Conservation (phyloP, 2,113 vertebrate genomes). For the Chloebia gouldiae region DNA sequence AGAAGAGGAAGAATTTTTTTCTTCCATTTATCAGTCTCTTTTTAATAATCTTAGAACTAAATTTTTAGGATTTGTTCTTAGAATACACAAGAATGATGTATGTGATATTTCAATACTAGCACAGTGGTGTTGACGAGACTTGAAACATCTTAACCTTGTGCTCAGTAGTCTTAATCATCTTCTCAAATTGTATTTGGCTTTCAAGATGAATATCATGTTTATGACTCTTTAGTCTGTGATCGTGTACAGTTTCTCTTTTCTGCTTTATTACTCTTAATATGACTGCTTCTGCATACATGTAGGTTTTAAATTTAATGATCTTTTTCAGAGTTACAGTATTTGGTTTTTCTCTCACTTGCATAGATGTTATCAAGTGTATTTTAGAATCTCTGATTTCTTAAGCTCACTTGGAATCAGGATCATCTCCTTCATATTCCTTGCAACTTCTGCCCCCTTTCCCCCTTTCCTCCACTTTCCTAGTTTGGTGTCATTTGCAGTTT, state of each 20-base stretch:
- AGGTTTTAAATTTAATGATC: not conserved
- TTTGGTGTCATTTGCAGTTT: not conserved
- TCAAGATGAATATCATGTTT: not conserved
- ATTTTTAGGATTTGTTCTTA: not conserved
- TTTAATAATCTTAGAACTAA: not conserved
- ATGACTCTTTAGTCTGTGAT: not conserved
- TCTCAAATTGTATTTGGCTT: not conserved
- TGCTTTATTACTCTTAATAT: not conserved
- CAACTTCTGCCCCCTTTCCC: accelerated
- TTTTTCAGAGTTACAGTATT: not conserved
- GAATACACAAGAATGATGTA: not conserved
- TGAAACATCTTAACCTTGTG: not conserved
- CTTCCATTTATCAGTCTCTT: not conserved
- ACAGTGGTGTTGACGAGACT: not conserved
- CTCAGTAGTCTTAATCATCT: not conserved
- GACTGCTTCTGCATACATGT: not conserved
- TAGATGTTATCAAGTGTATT: not conserved
- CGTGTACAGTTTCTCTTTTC: not conserved
- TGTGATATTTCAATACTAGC: not conserved
- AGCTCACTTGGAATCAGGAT: not conserved
- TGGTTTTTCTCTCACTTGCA: not conserved
- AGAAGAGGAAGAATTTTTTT: not conserved
- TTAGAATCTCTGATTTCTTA: not conserved
- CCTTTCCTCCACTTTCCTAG: not conserved
- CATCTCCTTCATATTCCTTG: not conserved